Conservation (phyloP, 2,113 vertebrate genomes). For the Condylura cristata region DNA sequence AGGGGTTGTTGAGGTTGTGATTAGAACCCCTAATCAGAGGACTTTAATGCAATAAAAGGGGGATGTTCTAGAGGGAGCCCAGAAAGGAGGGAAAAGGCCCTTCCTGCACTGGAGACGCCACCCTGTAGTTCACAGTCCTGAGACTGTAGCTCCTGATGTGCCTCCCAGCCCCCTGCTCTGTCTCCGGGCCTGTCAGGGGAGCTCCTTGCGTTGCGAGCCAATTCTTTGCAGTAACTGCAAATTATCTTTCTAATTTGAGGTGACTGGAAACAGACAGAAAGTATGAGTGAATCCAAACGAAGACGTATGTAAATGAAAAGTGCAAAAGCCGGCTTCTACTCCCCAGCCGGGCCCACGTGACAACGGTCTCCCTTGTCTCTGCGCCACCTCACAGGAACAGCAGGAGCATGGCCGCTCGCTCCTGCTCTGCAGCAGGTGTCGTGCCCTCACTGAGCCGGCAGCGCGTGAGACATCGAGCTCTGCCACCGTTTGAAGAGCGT, state of each 20-base stretch:
- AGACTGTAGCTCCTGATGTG: too few species aligned
- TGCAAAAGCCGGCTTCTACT: background rate
- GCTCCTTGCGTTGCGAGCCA: background rate
- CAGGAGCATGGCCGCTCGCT: too few species aligned
- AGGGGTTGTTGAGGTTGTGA: background rate
- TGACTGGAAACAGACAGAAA: background rate
- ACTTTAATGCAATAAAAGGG: background rate
- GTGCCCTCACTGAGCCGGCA: background rate
- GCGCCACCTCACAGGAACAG: too few species aligned
- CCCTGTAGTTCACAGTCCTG: background rate
- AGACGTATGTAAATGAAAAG: background rate
- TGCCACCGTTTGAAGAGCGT: background rate
- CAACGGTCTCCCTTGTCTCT: too few species aligned
- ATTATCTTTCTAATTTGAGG: background rate
- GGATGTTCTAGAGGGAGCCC: background rate
- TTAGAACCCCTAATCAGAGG: background rate
- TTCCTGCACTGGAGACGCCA: background rate
- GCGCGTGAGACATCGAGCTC: background rate
- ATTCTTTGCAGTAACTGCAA: background rate
- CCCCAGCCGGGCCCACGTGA: too few species aligned
- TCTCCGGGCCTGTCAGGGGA: background rate
- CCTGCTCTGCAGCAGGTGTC: too few species aligned
- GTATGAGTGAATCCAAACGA: background rate
- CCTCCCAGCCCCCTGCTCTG: too few species aligned
- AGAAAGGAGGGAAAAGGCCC: background rate